Evolutionary conservation across 2,888 invertebrate species (phyloP).

Genomic region (Adineta ricciae): DNA sequence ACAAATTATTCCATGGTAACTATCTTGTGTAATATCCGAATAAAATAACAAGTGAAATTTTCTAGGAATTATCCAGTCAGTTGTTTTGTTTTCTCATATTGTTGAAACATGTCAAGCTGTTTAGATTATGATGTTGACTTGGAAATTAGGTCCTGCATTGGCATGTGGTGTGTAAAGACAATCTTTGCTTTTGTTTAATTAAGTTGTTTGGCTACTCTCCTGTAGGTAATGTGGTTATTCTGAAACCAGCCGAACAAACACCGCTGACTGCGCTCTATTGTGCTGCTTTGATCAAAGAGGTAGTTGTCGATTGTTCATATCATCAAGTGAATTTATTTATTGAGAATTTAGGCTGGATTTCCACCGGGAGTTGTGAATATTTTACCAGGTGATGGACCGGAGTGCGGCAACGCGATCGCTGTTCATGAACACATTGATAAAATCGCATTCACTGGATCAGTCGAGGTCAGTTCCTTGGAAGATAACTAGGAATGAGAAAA

Average conservation of each 20-base stretch:
- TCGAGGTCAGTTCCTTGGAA: slow-evolving; percentile 51
- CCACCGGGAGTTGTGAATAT: slow-evolving; percentile 70
- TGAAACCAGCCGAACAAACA: slow-evolving; percentile 37
- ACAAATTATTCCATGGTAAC: slow-evolving; percentile 52
- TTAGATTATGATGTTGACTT: slow-evolving; percentile 70
- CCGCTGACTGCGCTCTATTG: slow-evolving; percentile 36
- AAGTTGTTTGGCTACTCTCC: background rate
- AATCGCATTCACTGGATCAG: slow-evolving; percentile 69
- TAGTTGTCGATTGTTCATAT: slow-evolving; percentile 36
- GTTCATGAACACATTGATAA: slow-evolving; percentile 63
- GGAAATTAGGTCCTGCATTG: slow-evolving; percentile 72
- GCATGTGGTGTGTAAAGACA: slow-evolving; percentile 49
- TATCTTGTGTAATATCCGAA: too few species aligned
- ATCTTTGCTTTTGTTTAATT: too few species aligned
- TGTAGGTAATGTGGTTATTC: slow-evolving; percentile 35
- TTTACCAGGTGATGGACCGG: slow-evolving; percentile 63
- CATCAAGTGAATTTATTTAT: too few species aligned
- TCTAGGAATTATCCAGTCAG: slow-evolving; percentile 24
- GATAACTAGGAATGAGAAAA: background rate
- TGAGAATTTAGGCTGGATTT: slow-evolving; percentile 54
- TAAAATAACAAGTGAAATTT: too few species aligned
- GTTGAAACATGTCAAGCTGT: background rate
- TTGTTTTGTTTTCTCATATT: background rate
- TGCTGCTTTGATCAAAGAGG: slow-evolving; percentile 39
- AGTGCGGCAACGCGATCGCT: slow-evolving; percentile 62